Conservation (phyloP, 2,888 invertebrate genomes). For the Callinectes sapidus region DNA sequence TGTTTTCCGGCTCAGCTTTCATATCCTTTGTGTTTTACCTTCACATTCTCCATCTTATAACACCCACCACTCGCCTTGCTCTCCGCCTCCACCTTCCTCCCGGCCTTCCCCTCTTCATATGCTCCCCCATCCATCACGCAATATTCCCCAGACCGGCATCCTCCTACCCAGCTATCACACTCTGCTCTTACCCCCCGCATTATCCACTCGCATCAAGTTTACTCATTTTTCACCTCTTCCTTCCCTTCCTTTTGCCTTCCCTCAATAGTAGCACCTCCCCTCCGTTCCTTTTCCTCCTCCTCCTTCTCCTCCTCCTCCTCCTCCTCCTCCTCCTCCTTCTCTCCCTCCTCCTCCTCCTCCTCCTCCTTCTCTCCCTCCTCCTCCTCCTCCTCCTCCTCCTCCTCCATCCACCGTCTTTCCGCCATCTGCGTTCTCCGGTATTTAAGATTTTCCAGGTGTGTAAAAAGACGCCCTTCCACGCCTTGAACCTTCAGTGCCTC, state of each 20-base stretch:
- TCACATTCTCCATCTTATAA: background rate
- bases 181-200: slow-evolving; percentile 17
- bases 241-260: background rate
- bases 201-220: slow-evolving; percentile 33
- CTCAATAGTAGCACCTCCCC: background rate
- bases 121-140: slow-evolving; percentile 23
- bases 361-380: background rate
- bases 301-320: background rate
- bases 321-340: background rate
- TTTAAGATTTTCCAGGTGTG: slow-evolving; percentile 17
- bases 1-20: background rate
- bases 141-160: slow-evolving; percentile 9
- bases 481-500: slow-evolving; percentile 10
- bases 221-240: slow-evolving; percentile 36
- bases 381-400: background rate
- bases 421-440: slow-evolving; percentile 10
- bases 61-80: background rate
- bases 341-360: background rate
- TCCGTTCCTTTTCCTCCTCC: background rate
- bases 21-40: background rate
- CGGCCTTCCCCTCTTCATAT: background rate
- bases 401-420: background rate
- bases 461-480: slow-evolving; percentile 19
- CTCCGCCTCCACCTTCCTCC: background rate
- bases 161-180: background rate